Base-by-base conservation (phyloP, 2,888 invertebrate genomes). In the Cheilosia urbana region DNA sequence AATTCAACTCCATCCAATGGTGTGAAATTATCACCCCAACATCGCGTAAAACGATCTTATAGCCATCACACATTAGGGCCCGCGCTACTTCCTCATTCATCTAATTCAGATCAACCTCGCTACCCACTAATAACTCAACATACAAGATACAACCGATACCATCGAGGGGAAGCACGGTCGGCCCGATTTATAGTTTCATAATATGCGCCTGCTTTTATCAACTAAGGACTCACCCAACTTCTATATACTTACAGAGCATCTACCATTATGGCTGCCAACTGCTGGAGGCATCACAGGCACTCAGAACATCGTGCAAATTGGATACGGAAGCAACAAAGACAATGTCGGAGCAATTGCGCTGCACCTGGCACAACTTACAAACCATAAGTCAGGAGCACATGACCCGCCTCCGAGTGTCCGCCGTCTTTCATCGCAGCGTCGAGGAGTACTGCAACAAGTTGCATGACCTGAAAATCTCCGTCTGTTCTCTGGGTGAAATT, bases 221-320 rank as follows among this genome's bases (percentile, higher is more conserved):
- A 21, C 66, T 62, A 65, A 17, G 30, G 53, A 49, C 63, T 55
- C 69, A 37, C 34, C 47, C 11, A 34, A 68, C 53, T 60, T 73
- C 66, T 87, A 87, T 87, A 87, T 3, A 71, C 63, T 87, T 87
- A 3, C 91, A 97, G 96, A 95, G 95, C 65, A 96, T 96, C 19
- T 96, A 95, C 91, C 95, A 96, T 88, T 97, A 97, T 89, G 97
- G 97, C 17, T 95, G 95, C 89, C 96, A 97, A 92, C 92, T 97
- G 83, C 92, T 96, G 62, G 95, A 95, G 89, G 96, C 96, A 4
- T 95, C 96, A 1, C 92, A 96, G 66, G 94, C 96, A 15, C 90
- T 97, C 80, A 93, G 97, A 58, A 94, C 95, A 83, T 95, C 96
- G 34, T 95, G 96, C 90, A 94, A 95, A 89, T 92, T 95, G 87